Conservation (phyloP, 1,140 invertebrate species). For the Euura lappo region DNA sequence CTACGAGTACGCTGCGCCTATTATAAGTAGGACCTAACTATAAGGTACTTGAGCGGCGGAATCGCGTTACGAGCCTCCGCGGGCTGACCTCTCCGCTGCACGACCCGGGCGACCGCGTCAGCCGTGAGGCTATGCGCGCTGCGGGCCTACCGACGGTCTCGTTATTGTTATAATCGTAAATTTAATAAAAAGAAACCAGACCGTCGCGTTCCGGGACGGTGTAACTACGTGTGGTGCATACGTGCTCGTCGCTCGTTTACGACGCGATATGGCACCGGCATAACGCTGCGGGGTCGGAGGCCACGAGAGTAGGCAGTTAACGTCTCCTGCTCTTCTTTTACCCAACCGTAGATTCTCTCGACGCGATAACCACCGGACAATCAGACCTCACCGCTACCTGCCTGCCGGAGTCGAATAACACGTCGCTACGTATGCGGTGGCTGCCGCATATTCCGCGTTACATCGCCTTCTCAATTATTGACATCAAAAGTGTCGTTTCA, state of each 20-base stretch:
- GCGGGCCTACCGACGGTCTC: not conserved
- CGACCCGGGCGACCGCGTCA: not conserved
- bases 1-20: no score
- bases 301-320: conserved; percentile 23
- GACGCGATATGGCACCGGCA: conserved; percentile 31
- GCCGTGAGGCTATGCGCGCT: no score
- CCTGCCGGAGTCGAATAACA: no score
- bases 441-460: no score
- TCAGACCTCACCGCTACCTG: conserved; percentile 21
- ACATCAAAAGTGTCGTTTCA: no score
- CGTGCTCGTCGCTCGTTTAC: conserved; percentile 35
- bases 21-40: no score
- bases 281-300: conserved; percentile 32
- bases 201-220: conserved; percentile 25
- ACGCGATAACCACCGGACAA: conserved; percentile 43
- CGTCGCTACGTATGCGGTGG: no score
- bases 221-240: conserved; percentile 40
- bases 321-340: conserved; percentile 33
- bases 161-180: conserved; percentile 35
- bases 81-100: no score
- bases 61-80: no score
- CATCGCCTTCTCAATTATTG: no score
- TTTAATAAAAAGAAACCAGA: conserved; percentile 38
- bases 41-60: no score
- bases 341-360: conserved; percentile 34